These are phyloP conservation scores for Mactra quadrangularis DNA, from an alignment of 1,140 invertebrate genomes.

Conservation along the genomic window DNA sequence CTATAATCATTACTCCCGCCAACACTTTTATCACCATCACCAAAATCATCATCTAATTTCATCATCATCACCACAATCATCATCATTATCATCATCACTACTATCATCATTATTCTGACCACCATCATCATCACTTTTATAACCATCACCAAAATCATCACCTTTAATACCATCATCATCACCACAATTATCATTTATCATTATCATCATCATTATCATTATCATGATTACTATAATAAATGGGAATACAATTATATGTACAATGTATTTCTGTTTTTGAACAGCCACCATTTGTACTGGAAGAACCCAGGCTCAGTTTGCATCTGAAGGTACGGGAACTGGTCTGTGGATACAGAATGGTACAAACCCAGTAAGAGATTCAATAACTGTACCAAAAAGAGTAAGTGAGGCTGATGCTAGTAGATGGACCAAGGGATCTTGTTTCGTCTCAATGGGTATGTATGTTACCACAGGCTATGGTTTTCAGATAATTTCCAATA, in stretches of 20 bases:
- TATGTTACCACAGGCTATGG: too few relatives aligned
- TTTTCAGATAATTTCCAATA: too few relatives aligned
- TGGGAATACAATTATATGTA: not conserved
- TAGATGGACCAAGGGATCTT: conserved; percentile 78
- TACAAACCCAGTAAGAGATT: conserved; percentile 70
- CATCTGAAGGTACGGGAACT: conserved; percentile 73
- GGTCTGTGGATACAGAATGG: conserved; percentile 80
- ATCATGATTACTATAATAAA: not conserved
- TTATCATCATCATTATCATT: too few relatives aligned
- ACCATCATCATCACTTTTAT: too few relatives aligned
- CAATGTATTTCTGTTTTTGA: not conserved
- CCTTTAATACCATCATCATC: too few relatives aligned
- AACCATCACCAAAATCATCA: not conserved
- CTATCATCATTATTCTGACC: too few relatives aligned
- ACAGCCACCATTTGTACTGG: conserved; percentile 56
- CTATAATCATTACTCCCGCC: too few relatives aligned
- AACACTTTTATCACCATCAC: too few relatives aligned
- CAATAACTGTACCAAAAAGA: conserved; percentile 66
- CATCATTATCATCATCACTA: too few relatives aligned
- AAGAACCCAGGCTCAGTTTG: conserved; percentile 61
- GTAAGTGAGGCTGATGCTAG: conserved; percentile 65
- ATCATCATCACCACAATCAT: too few relatives aligned
- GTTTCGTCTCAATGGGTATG: conserved; percentile 81
- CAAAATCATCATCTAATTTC: too few relatives aligned
- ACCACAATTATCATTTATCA: too few relatives aligned